Conservation (phyloP, 2,113 vertebrate genomes). For the Numenius arquata region DNA sequence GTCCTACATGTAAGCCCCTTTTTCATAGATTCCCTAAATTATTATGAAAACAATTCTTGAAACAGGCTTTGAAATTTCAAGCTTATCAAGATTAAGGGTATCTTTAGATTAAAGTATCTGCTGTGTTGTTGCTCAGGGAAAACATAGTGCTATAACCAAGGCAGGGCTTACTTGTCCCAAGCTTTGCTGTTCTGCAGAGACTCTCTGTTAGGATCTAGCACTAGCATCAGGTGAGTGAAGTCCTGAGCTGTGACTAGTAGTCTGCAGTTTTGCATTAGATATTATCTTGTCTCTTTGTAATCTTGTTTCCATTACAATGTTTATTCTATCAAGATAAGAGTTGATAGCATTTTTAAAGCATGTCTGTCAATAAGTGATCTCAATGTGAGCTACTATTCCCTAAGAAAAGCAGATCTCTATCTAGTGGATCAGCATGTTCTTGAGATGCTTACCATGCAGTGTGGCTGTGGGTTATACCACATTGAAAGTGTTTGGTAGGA, state of each 20-base stretch:
- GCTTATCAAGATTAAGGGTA: neutral
- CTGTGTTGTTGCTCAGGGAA: neutral
- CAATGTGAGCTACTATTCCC: neutral
- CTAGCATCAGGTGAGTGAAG: neutral
- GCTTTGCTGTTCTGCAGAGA: neutral
- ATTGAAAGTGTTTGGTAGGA: neutral
- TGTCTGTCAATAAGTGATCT: neutral
- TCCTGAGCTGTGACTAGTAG: neutral
- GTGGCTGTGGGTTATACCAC: neutral
- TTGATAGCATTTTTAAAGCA: neutral
- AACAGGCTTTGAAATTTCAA: neutral
- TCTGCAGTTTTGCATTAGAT: neutral
- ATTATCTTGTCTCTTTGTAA: neutral
- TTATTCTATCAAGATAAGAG: neutral
- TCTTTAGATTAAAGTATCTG: neutral
- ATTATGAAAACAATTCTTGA: neutral
- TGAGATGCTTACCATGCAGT: neutral
- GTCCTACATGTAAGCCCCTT: neutral
- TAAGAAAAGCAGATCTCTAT: neutral
- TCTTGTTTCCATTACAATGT: neutral
- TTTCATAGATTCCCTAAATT: neutral
- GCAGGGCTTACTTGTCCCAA: neutral
- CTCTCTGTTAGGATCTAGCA: neutral
- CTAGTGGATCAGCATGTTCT: neutral
- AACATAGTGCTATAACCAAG: neutral